These are phyloP conservation scores for Electrona antarctica DNA, from an alignment of 2,113 vertebrate genomes.

Conservation along the genomic window DNA sequence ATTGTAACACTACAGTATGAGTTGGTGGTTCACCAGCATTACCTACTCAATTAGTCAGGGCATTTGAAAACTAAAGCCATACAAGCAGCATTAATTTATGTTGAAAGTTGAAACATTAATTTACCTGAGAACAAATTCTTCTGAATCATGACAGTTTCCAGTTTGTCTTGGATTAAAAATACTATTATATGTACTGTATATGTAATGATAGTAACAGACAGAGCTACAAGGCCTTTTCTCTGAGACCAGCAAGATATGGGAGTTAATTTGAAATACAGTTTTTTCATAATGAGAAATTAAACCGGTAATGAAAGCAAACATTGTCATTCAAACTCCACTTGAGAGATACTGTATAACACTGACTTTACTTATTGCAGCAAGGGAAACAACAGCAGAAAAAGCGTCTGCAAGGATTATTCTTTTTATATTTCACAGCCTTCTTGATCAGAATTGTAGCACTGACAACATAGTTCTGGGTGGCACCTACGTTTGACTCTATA, in stretches of 20 bases:
- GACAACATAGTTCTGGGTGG: slow-evolving; percentile 84
- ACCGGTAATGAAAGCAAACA: not conserved
- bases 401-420: slow-evolving; percentile 86
- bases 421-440: slow-evolving; percentile 86
- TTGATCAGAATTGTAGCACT: slow-evolving; percentile 82
- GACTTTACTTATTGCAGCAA: slow-evolving; percentile 73
- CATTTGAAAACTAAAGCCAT: not conserved
- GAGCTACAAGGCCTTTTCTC: not conserved
- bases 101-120: not conserved
- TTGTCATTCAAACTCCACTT: not conserved
- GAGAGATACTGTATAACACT: slow-evolving; percentile 12
- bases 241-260: slow-evolving; percentile 10
- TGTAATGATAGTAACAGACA: slow-evolving; percentile 41
- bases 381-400: slow-evolving; percentile 91
- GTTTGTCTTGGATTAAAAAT: slow-evolving; percentile 4
- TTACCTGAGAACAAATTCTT: not conserved
- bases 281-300: slow-evolving; percentile 11
- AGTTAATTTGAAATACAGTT: not conserved
- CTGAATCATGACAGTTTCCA: no score
- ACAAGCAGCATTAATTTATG: not conserved
- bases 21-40: no score
- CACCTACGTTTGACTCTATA: slow-evolving; percentile 86
- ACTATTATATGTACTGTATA: slow-evolving; percentile 39
- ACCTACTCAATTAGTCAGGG: not conserved
- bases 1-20: not conserved